Evolutionary conservation across 2,113 vertebrate species (phyloP), one percentile per base, ranked within the genome.

Genomic region (Herpetotheres cachinnans): DNA sequence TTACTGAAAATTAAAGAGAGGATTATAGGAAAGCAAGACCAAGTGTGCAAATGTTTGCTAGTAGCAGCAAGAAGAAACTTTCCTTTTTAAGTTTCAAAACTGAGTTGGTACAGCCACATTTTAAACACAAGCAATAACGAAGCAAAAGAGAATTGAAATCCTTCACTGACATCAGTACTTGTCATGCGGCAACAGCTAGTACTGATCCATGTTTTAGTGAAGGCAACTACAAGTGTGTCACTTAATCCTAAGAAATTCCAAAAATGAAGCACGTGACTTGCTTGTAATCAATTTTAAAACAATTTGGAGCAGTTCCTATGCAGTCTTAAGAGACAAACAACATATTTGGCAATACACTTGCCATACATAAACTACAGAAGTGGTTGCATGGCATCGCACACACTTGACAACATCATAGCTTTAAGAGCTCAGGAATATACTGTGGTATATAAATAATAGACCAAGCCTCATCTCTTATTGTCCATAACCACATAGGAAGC

Each of bases 221-320:
- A 70, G 54, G 42, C 94, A 90, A 47, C 66, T 44, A 93, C 10
- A 10, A 47, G 54, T 90, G 87, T 58, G 54, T 69, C 87, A 73
- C 84, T 91, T 94, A 91, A 94, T 82, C 84, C 74, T 30, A 66
- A 96, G 50, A 87, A 86, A 94, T 93, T 81, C 46, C 54, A 89
- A 80, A 93, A 96, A 85, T 73, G 25, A 93, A 82, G 70, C 91
- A 93, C 0, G 7, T 93, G 82, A 87, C 50, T 58, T 47, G 26
- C 56, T 88, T 30, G 69, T 76, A 91, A 89, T 91, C 65, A 72
- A 69, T 94, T 96, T 94, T 62, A 87, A 86, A 92, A 82, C 89
- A 55, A 65, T 76, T 44, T 87, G 52, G 58, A 90, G 49, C 18
- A 52, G 65, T 85, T 93, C 70, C 74, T 81, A 36, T 13, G 34